Evolutionary conservation across 2,113 vertebrate genomes (phyloP).

Genomic region (Nycticorax nycticorax): DNA sequence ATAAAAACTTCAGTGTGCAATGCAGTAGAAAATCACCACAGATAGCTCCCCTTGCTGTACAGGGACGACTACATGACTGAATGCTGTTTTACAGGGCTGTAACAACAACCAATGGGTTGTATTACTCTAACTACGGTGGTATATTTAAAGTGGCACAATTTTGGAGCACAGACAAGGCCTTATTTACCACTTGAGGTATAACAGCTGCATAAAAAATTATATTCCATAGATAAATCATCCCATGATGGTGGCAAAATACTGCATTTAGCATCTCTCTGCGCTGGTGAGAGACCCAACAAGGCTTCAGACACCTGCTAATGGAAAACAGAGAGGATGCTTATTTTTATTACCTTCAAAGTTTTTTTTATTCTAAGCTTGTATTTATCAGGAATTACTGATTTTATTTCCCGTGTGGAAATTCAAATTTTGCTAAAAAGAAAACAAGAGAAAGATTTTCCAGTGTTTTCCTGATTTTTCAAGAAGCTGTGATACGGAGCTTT

Average conservation of each 20-base stretch:
- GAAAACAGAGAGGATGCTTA: neutral
- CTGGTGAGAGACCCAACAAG: neutral
- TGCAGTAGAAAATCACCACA: neutral
- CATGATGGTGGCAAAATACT: neutral
- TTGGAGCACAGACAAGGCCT: neutral
- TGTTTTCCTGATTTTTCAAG: neutral
- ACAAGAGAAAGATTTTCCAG: neutral
- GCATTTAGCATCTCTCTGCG: neutral
- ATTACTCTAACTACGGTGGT: slow-evolving; percentile 10
- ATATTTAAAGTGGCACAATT: slow-evolving; percentile 41
- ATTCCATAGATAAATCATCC: slow-evolving; percentile 24
- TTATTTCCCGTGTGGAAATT: neutral
- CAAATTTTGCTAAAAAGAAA: neutral
- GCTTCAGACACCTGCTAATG: neutral
- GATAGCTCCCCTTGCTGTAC: neutral
- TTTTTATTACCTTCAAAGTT: neutral
- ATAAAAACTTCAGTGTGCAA: neutral
- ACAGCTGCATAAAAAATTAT: slow-evolving; percentile 33
- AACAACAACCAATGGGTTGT: neutral
- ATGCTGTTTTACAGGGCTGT: slow-evolving; percentile 20
- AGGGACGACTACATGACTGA: neutral
- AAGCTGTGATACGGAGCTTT: neutral
- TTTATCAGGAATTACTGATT: neutral
- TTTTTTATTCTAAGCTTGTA: neutral
- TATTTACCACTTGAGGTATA: slow-evolving; percentile 30